These are phyloP conservation scores for Onychomys torridus DNA, from an alignment of 2,797 vertebrate species.

Conservation along the genomic window DNA sequence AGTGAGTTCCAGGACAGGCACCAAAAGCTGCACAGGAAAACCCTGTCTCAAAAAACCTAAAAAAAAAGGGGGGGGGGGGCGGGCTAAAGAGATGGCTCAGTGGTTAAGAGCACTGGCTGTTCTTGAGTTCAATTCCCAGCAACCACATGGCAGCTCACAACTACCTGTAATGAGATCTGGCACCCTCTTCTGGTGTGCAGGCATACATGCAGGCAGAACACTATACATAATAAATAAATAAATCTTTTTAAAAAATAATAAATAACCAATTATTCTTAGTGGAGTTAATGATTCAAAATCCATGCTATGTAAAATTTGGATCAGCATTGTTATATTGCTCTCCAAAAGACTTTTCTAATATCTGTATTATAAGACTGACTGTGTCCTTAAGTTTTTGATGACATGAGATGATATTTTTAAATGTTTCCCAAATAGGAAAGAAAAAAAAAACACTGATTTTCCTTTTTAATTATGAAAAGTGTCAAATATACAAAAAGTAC, in stretches of 20 bases:
- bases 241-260: conserved; percentile 8
- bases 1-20: too few relatives aligned
- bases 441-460: not conserved
- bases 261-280: conserved; percentile 21
- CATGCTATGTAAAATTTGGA: not conserved
- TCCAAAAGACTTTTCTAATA: conserved; percentile 1
- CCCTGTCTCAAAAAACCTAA: too few relatives aligned
- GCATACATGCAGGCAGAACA: too few relatives aligned
- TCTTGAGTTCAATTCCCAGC: too few relatives aligned
- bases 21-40: too few relatives aligned
- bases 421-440: not conserved
- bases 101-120: too few relatives aligned
- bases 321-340: not conserved
- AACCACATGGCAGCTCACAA: too few relatives aligned
- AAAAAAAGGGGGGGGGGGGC: too few relatives aligned
- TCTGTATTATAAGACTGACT: not conserved
- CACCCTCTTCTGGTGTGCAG: too few relatives aligned
- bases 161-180: too few relatives aligned
- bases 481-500: conserved; percentile 17
- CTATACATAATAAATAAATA: too few relatives aligned
- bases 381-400: not conserved
- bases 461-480: conserved; percentile 53
- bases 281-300: conserved; percentile 38
- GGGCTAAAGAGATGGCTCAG: too few relatives aligned
- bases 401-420: conserved; percentile 8